A percentile compares a stretch with the other conserved stretches of the same genome.
These are phyloP conservation scores for Zophobas morio DNA, from an alignment of 1,140 invertebrate genomes.

Conservation along the genomic window DNA sequence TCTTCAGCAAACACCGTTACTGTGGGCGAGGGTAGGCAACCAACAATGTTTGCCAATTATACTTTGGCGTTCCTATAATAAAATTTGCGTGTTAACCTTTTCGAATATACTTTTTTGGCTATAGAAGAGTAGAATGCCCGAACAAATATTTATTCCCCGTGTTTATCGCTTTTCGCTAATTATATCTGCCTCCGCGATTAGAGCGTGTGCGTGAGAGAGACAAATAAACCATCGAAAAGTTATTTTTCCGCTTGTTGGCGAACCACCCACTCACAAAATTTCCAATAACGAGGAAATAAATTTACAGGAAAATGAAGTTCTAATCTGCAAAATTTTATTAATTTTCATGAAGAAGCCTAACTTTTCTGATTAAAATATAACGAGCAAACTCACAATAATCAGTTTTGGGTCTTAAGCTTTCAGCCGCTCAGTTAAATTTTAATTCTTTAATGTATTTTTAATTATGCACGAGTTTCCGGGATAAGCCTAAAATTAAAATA, in stretches of 20 bases:
- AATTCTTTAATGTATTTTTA: conserved; percentile 3
- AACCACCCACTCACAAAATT: conserved; percentile 25
- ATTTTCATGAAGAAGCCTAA: conserved; percentile 1
- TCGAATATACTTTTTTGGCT: too few relatives aligned
- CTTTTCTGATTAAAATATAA: conserved; percentile 8
- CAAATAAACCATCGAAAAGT: conserved; percentile 2
- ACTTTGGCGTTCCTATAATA: too few relatives aligned
- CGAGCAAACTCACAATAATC: background rate
- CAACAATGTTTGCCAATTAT: too few relatives aligned
- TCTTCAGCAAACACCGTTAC: too few relatives aligned
- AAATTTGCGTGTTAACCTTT: too few relatives aligned
- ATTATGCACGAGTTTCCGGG: background rate
- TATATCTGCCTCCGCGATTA: conserved; percentile 4
- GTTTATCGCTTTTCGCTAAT: conserved; percentile 6
- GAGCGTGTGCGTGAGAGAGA: conserved; percentile 14
- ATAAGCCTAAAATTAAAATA: background rate
- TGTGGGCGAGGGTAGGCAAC: too few relatives aligned
- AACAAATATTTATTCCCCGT: background rate
- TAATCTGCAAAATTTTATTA: conserved; percentile 7
- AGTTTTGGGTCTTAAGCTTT: background rate
- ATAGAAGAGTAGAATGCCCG: too few relatives aligned
- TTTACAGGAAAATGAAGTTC: conserved; percentile 13
- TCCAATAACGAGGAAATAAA: conserved; percentile 22
- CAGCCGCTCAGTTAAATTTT: background rate
- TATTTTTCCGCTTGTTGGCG: conserved; percentile 6